phyloP scores from a whole-genome alignment of 2,797 vertebrate genomes.

The Pangasius mekongensis region DNA sequence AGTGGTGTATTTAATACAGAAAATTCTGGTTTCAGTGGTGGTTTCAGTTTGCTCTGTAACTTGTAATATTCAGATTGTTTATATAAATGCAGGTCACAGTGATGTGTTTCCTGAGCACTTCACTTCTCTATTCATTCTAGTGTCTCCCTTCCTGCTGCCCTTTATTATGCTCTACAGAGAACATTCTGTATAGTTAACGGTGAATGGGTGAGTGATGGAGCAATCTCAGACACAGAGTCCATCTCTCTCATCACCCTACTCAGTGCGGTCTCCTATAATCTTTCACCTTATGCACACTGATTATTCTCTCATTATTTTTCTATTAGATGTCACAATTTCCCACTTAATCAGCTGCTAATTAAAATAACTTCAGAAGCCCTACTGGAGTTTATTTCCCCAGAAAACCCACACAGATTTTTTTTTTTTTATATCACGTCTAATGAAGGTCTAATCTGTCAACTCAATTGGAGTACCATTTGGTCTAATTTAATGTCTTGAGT shows the following conservation, averaged over 20 bases:
- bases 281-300: slow-evolving; percentile 50
- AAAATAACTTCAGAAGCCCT: slow-evolving; percentile 64
- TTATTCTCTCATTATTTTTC: slow-evolving; percentile 49
- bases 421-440: slow-evolving; percentile 59
- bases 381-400: slow-evolving; percentile 59
- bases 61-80: not conserved
- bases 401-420: slow-evolving; percentile 54
- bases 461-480: slow-evolving; percentile 61
- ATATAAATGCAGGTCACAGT: not conserved
- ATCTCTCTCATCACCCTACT: not conserved
- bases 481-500: slow-evolving; percentile 52
- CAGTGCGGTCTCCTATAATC: slow-evolving; percentile 40
- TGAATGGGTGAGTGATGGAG: not conserved
- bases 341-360: slow-evolving; percentile 67
- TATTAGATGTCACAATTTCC: slow-evolving; percentile 61
- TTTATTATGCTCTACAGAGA: not conserved
- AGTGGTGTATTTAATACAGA: not conserved
- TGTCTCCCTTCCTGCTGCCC: not conserved
- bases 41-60: not conserved
- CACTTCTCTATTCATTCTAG: slow-evolving; percentile 3
- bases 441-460: slow-evolving; percentile 65
- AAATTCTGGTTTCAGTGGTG: not conserved
- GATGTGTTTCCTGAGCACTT: not conserved
- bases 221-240: not conserved
- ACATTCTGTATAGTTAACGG: not conserved